phyloP scores from a whole-genome alignment of 1,140 invertebrate genomes.

The Macrobrachium rosenbergii region DNA sequence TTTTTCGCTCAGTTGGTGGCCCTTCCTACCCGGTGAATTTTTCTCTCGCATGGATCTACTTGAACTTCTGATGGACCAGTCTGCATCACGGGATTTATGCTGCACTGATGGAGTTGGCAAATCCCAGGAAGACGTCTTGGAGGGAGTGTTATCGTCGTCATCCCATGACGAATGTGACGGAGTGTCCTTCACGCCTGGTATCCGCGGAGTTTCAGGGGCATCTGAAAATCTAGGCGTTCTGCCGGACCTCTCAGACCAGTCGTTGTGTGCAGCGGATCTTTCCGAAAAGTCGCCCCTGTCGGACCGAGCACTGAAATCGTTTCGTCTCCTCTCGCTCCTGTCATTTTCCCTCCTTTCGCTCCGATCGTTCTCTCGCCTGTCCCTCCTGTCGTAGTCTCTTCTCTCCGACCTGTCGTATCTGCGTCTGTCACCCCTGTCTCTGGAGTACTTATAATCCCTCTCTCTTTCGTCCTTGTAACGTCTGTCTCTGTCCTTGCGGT shows the following conservation, averaged over 20 bases:
- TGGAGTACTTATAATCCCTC: constrained; percentile 33
- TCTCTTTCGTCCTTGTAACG: constrained; percentile 35
- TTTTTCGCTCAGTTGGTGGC: constrained; percentile 70
- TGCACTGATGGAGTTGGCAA: constrained; percentile 84
- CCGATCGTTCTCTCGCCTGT: constrained; percentile 68
- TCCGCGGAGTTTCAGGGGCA: constrained; percentile 63
- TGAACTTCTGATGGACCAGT: constrained; percentile 64
- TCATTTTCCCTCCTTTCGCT: constrained; percentile 68
- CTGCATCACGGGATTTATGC: constrained; percentile 71
- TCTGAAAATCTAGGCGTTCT: constrained; percentile 64
- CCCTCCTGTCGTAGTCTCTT: constrained; percentile 66
- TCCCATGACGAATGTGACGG: constrained; percentile 77
- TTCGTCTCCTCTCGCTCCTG: constrained; percentile 66
- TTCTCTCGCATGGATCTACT: constrained; percentile 30
- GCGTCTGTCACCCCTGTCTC: constrained; percentile 65
- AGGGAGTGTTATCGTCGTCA: constrained; percentile 77
- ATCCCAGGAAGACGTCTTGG: constrained; percentile 88
- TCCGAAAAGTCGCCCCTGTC: constrained; percentile 66
- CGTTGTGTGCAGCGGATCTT: constrained; percentile 37
- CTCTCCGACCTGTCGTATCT: constrained; percentile 69
- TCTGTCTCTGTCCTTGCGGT: constrained; percentile 70
- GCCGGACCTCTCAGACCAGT: constrained; percentile 61
- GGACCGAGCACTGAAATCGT: constrained; percentile 60
- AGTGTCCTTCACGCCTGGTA: constrained; percentile 58
- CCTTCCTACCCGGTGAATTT: constrained; percentile 58